Evolutionary conservation across 2,888 invertebrate species (phyloP).

Genomic region (Galerucella calmariensis): DNA sequence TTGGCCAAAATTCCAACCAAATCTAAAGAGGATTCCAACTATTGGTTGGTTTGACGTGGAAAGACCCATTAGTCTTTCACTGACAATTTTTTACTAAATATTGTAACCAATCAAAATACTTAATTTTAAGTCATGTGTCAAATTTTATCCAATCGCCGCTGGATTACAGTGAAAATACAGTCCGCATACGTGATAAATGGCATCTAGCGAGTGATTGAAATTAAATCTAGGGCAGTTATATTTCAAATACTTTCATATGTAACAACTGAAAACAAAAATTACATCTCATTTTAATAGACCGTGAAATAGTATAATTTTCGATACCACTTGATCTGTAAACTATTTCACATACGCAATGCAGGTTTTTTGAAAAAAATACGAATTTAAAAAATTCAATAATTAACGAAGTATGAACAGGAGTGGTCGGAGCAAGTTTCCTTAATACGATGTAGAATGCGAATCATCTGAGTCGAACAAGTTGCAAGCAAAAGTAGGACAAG

Average conservation of each 20-base stretch:
- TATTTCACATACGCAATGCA: constrained; percentile 2
- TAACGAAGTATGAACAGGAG: constrained; percentile 36
- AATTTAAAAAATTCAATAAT: constrained; percentile 17
- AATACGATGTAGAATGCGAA: constrained; percentile 40
- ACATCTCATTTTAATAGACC: background rate
- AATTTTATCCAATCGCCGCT: too few relatives aligned
- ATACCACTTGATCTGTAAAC: constrained; percentile 11
- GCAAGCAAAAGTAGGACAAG: constrained; percentile 43
- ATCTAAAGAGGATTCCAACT: too few relatives aligned
- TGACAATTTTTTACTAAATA: too few relatives aligned
- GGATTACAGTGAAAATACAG: too few relatives aligned
- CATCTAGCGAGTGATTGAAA: background rate
- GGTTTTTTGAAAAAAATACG: constrained; percentile 6
- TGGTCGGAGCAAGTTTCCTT: constrained; percentile 41
- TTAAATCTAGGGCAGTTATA: background rate
- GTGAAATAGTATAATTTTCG: constrained; percentile 7
- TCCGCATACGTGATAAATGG: background rate
- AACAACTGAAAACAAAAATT: background rate
- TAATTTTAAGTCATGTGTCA: too few relatives aligned
- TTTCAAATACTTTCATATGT: background rate
- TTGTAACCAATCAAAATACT: too few relatives aligned
- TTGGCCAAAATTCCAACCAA: too few relatives aligned
- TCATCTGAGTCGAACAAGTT: constrained; percentile 43
- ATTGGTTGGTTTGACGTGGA: too few relatives aligned
- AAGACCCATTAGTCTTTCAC: too few relatives aligned